These are phyloP conservation scores for Agraylea sexmaculata DNA, from an alignment of 1,140 invertebrate species.

Conservation along the genomic window DNA sequence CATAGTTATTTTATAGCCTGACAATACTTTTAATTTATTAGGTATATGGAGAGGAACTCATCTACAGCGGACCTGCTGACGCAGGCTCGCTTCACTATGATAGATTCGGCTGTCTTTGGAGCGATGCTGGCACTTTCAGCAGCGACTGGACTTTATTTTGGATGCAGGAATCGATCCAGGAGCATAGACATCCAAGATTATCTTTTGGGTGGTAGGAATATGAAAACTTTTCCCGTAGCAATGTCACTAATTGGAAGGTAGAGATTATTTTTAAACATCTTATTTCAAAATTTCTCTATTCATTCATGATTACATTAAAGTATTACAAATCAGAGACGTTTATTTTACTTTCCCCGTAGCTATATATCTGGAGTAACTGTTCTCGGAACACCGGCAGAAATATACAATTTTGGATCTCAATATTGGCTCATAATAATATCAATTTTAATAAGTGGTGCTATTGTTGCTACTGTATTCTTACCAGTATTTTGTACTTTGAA, in stretches of 20 bases:
- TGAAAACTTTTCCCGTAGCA: conserved; percentile 68
- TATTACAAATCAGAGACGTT: conserved; percentile 8
- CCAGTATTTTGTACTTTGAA: conserved; percentile 71
- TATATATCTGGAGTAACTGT: conserved; percentile 85
- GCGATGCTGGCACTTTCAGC: conserved; percentile 50
- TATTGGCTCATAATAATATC: conserved; percentile 65
- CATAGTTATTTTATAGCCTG: neutral
- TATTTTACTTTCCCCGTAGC: conserved; percentile 32
- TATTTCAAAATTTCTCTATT: neutral
- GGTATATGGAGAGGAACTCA: conserved; percentile 5
- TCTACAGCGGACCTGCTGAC: conserved; percentile 31
- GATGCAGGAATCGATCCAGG: conserved; percentile 37
- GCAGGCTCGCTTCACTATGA: conserved; percentile 32
- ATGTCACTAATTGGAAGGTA: conserved; percentile 73
- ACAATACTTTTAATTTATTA: neutral
- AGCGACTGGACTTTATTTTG: conserved; percentile 62
- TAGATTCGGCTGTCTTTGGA: conserved; percentile 51
- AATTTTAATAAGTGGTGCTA: conserved; percentile 50
- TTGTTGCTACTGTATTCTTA: conserved; percentile 61
- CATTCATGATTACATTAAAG: neutral
- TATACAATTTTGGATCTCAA: conserved; percentile 74
- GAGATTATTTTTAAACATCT: conserved; percentile 14
- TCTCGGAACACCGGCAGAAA: conserved; percentile 75
- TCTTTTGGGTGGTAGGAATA: conserved; percentile 55
- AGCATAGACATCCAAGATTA: conserved; percentile 54